Evolutionary conservation across 2,888 invertebrate genomes (phyloP), one percentile per base, ranked within the genome.

Genomic region (Lasioglossum calceatum): DNA sequence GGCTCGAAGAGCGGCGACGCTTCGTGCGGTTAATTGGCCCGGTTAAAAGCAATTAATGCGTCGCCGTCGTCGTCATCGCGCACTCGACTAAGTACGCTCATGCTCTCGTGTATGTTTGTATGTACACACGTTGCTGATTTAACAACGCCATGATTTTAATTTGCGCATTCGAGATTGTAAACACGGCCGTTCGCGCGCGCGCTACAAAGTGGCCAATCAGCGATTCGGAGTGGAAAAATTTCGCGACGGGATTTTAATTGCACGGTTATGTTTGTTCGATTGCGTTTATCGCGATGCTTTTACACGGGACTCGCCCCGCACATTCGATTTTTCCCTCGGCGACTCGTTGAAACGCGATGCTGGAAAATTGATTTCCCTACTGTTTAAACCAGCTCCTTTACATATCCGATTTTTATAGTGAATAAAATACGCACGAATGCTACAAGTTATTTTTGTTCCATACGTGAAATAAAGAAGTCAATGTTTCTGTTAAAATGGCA

Each of bases 31-130:
- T 89, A 86, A 87, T 87, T 86, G 64, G 70, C 73, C 79, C 47
- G 39, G 84, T 87, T 87, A 79, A 82, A 84, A 77, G 81, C 79
- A 86, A 87, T 89, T 89, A 89, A 86, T 72, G 79, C 36, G 72
- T 76, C 81, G 32, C 64, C 36, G 27, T 79, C 67, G 61, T 81
- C 67, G 61, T 81, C 64, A 36, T 27, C n/a, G 75, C 50, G 61
- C n/a, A 5, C 47, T n/a, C 71, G 27, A 42, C 42, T 39, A 58
- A 58, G 10, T 58, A n/a, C 58, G n/a, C n/a, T 12, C 58, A 12
- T n/a, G 12, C n/a, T n/a, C n/a, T n/a, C 58, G n/a, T n/a, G 58
- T 3, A 2, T 3, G n/a, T 0, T 2, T 19, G 19, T 23, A 3
- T 10, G 23, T 23, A 54, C 23, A 54, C 54, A 54, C 8, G 23